A percentile compares a stretch with the other conserved stretches of the same genome.
Evolutionary conservation across 64 coral and sea anemone species (phyloP).

Genomic region (Montipora cactus): DNA sequence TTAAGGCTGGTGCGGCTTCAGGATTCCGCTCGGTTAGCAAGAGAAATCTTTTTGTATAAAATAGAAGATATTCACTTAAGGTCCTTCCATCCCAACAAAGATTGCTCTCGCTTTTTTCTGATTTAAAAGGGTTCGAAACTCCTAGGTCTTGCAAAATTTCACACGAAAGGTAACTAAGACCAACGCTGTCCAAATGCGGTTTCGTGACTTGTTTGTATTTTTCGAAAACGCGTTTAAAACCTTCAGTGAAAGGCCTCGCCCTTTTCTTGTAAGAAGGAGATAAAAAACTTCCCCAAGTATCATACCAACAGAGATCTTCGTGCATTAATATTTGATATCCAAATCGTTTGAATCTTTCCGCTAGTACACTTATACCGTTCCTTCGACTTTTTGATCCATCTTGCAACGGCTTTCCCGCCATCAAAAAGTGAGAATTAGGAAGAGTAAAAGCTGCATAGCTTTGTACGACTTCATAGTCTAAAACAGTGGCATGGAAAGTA

Average conservation of each 20-base stretch:
- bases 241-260: conserved; percentile 46
- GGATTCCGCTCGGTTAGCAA: conserved; percentile 56
- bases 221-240: conserved; percentile 57
- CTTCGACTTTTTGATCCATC: conserved; percentile 8
- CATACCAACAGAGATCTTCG: conserved; percentile 94
- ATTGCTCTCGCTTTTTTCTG: not conserved
- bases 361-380: conserved; percentile 60
- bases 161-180: conserved; percentile 72
- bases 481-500: conserved; percentile 63
- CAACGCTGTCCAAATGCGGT: conserved; percentile 68
- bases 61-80: conserved; percentile 76
- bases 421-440: conserved; percentile 65
- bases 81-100: conserved; percentile 83
- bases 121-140: conserved; percentile 76
- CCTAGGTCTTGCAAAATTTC: conserved; percentile 62
- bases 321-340: conserved; percentile 94
- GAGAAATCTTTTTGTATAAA: conserved; percentile 67
- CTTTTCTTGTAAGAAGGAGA: conserved; percentile 73
- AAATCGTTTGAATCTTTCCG: conserved; percentile 47
- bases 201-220: conserved; percentile 59
- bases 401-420: conserved; percentile 59
- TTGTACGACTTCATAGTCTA: conserved; percentile 88
- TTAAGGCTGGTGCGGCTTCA: conserved; percentile 56
- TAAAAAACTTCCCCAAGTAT: conserved; percentile 78
- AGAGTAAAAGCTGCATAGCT: conserved; percentile 82